Conservation (phyloP, 2,113 vertebrate species). For the Syngnathus typhle region DNA sequence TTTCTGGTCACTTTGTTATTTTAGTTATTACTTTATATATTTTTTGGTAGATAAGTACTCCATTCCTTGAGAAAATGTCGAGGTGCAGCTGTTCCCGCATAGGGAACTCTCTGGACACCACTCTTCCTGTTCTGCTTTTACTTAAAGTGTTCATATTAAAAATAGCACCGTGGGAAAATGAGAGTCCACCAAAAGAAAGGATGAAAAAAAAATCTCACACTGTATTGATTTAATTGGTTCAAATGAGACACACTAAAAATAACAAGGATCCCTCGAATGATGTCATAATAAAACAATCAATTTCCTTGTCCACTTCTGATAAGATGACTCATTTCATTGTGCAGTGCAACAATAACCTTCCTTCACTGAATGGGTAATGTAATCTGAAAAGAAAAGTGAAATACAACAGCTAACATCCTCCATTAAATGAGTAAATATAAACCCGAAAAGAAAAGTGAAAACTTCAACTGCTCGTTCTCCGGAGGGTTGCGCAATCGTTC, state of each 20-base stretch:
- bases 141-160: background rate
- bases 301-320: background rate
- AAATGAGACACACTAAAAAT: background rate
- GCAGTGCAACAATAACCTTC: background rate
- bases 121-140: background rate
- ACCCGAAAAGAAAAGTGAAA: too few relatives aligned
- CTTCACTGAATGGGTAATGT: background rate
- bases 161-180: background rate
- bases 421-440: too few relatives aligned
- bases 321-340: background rate
- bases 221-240: too few relatives aligned
- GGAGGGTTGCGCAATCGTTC: background rate
- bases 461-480: too few relatives aligned
- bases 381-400: background rate
- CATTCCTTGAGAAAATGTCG: background rate
- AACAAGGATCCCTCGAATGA: background rate
- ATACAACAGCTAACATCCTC: background rate
- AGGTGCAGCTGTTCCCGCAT: background rate
- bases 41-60: background rate
- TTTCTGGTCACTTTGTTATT: background rate
- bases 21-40: background rate
- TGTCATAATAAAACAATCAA: too few relatives aligned
- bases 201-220: background rate
- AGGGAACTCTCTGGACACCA: constrained; percentile 6
- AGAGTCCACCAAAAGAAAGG: background rate